Base-by-base conservation (phyloP, 2,113 vertebrate genomes). In the Agapornis roseicollis region DNA sequence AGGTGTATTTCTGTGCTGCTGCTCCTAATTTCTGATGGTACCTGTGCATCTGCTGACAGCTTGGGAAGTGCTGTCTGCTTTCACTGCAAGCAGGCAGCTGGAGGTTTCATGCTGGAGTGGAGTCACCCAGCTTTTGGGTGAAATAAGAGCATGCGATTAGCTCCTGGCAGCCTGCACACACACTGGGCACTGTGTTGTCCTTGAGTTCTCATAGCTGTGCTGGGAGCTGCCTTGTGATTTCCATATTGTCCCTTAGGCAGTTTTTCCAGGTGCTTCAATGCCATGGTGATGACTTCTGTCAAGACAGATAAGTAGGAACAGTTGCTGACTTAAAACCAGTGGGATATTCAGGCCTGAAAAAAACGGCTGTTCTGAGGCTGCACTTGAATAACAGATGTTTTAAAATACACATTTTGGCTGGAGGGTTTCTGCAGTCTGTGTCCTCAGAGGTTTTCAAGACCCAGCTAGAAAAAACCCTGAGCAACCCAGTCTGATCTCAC, bases 261-360 rank as follows among this genome's bases (percentile, higher is more conserved):
- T 65, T 81, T 56, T 92, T 96, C 65, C 90, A 93, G 88, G 77
- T 93, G 63, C 86, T 76, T 68, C 63, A 86, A 73, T 94, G 70
- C 77, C 85, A 90, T 92, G 88, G 93, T 93, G 92, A 96, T 0
- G 17, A 90, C 69, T 93, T 76, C 80, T 94, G 86, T 90, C 90
- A 84, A 89, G 92, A 58, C 44, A 79, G 80, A 61, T 96, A 93
- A 96, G 88, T 69, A 85, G 80, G 44, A 93, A 82, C 0, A 2
- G 41, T 65, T 94, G 80, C 70, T 90, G 94, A 85, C 70, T 95
- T 92, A 53, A 92, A 92, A 81, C 35, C 70, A 77, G 73, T 19
- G 69, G 22, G 24, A 74, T 91, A 70, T 61, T 89, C 63, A 91
- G 74, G 35, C 64, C 50, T 93, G 81, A 49, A 44, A 92, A 92